Evolutionary conservation across 2,113 vertebrate species (phyloP).

Genomic region (Psilopogon haemacephalus): DNA sequence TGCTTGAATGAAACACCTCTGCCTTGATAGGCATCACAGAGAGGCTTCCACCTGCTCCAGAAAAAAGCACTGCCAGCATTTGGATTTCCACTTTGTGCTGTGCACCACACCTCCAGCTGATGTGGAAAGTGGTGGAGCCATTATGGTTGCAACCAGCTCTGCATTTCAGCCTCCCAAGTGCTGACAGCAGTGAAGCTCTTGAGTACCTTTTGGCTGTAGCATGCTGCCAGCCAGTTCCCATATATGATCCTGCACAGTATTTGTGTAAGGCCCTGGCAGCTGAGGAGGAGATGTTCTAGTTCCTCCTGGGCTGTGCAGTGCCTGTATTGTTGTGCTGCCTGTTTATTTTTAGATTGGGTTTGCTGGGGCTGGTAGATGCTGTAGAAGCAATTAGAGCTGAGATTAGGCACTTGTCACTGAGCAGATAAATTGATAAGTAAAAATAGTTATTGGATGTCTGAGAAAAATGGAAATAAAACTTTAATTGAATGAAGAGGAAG

Average conservation of each 20-base stretch:
- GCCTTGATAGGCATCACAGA: neutral
- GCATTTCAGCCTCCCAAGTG: neutral
- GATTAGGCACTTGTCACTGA: neutral
- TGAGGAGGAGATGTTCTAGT: neutral
- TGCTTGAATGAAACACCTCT: neutral
- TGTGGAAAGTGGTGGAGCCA: fast-evolving
- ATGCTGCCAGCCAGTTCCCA: neutral
- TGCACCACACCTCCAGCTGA: neutral
- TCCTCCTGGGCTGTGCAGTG: neutral
- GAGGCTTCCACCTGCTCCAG: neutral
- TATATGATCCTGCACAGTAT: neutral
- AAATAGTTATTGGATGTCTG: neutral
- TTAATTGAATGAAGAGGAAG: neutral
- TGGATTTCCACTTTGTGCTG: neutral
- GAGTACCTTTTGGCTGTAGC: neutral
- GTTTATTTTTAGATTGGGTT: neutral
- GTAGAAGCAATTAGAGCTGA: neutral
- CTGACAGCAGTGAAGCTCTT: neutral
- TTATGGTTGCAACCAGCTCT: neutral
- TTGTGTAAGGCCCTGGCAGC: neutral
- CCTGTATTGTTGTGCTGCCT: neutral
- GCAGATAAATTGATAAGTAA: neutral
- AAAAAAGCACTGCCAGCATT: neutral
- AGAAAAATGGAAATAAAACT: neutral
- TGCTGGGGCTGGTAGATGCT: neutral